phyloP scores from a whole-genome alignment of 1,140 invertebrate species.

The Reticulitermes speratus region DNA sequence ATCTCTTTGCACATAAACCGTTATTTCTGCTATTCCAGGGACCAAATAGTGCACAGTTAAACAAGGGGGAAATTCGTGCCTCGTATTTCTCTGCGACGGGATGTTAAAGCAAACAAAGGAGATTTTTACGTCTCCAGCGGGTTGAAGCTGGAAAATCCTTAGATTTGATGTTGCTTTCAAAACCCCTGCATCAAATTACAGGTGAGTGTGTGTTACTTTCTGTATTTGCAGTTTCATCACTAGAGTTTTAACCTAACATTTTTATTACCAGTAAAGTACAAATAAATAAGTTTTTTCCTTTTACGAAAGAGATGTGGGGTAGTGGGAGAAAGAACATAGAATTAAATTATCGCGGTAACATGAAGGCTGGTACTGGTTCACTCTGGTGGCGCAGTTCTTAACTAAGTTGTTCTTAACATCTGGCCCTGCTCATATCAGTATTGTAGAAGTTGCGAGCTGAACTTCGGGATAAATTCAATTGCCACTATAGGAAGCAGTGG shows the following conservation, averaged over 20 bases:
- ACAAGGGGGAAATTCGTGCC: background rate
- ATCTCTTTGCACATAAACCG: background rate
- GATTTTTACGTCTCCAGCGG: background rate
- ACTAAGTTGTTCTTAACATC: slow-evolving; percentile 1
- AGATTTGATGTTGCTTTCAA: background rate
- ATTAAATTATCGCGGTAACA: background rate
- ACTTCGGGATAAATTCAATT: background rate
- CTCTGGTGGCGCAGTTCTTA: background rate
- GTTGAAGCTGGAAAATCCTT: background rate
- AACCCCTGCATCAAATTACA: background rate
- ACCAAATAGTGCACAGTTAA: background rate
- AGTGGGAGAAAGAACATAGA: background rate
- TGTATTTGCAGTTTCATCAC: background rate
- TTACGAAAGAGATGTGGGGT: background rate
- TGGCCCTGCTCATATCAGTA: background rate
- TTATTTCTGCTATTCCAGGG: background rate
- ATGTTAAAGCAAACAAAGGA: background rate
- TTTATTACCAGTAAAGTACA: slow-evolving; percentile 1
- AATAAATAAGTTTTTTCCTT: background rate
- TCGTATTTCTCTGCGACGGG: background rate
- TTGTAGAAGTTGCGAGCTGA: background rate
- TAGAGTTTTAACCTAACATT: background rate
- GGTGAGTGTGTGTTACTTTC: background rate
- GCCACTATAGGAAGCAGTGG: too few relatives aligned
- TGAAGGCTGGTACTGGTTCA: background rate